Evolutionary conservation across 2,888 invertebrate species (phyloP).

Genomic region (Oxytorus armatus): DNA sequence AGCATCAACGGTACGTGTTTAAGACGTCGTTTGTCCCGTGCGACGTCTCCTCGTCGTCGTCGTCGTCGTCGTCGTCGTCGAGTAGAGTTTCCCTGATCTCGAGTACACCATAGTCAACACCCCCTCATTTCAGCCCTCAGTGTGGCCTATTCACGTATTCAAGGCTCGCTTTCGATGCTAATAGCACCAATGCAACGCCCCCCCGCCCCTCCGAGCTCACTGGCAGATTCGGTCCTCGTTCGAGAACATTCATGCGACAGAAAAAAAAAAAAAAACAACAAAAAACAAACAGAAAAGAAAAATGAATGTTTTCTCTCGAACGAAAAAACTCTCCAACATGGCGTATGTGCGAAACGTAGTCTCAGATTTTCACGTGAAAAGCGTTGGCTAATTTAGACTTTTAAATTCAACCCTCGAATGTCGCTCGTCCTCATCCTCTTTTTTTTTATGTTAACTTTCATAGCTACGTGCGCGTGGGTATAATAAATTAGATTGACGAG

Average conservation of each 20-base stretch:
- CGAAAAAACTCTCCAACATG: too few relatives aligned
- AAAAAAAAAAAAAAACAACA: slow-evolving; percentile 44
- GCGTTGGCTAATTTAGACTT: slow-evolving; percentile 41
- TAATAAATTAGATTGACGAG: too few relatives aligned
- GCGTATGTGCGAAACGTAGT: neutral
- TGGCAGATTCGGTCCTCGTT: slow-evolving; percentile 45
- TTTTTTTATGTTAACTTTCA: neutral
- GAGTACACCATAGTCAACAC: slow-evolving; percentile 53
- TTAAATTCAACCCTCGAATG: neutral
- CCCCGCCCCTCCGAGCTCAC: slow-evolving; percentile 37
- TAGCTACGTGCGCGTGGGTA: neutral
- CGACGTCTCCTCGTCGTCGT: too few relatives aligned
- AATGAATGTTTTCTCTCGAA: too few relatives aligned
- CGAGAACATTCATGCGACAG: slow-evolving; percentile 61
- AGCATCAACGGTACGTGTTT: slow-evolving; percentile 63
- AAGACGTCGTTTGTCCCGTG: slow-evolving; percentile 63
- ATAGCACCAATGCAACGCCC: slow-evolving; percentile 66
- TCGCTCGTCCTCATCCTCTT: neutral
- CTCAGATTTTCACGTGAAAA: slow-evolving; percentile 18
- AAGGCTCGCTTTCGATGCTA: slow-evolving; percentile 64
- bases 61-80: too few relatives aligned
- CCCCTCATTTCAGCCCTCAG: slow-evolving; percentile 38
- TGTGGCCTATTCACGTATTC: slow-evolving; percentile 63
- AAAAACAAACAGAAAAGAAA: too few relatives aligned
- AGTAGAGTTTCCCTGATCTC: slow-evolving; percentile 63